Evolutionary conservation across 2,888 invertebrate genomes (phyloP).

Genomic region (Hypomecis punctinalis): DNA sequence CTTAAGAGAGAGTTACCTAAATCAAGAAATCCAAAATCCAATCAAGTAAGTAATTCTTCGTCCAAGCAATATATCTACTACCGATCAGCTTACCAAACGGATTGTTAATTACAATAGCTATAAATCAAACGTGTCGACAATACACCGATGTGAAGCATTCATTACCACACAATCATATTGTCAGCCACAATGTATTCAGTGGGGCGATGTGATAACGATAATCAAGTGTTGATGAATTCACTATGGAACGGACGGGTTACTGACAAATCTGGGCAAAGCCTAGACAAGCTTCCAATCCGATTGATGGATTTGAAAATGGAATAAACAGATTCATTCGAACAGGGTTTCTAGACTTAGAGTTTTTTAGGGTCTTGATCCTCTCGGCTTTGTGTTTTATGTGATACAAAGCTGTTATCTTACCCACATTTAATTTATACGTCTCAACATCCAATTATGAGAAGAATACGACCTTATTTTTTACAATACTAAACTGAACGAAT

Average conservation of each 20-base stretch:
- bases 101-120: slow-evolving; percentile 36
- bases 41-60: neutral
- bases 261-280: slow-evolving; percentile 1
- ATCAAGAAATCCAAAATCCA: neutral
- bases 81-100: slow-evolving; percentile 18
- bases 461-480: too few species aligned
- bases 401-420: too few species aligned
- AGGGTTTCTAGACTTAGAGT: too few species aligned
- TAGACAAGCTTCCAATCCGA: neutral
- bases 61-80: neutral
- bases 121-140: slow-evolving; percentile 32
- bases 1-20: too few species aligned
- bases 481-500: too few species aligned
- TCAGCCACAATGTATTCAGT: slow-evolving; percentile 35
- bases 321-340: too few species aligned
- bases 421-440: too few species aligned
- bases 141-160: slow-evolving; percentile 25
- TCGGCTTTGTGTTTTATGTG: too few species aligned
- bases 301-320: neutral
- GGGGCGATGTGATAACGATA: slow-evolving; percentile 31
- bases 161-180: slow-evolving; percentile 32
- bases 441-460: too few species aligned
- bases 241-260: slow-evolving; percentile 6
- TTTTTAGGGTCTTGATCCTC: too few species aligned
- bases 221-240: slow-evolving; percentile 30